Conservation (phyloP, 1,140 invertebrate species). For the Zaprionus taronus region DNA sequence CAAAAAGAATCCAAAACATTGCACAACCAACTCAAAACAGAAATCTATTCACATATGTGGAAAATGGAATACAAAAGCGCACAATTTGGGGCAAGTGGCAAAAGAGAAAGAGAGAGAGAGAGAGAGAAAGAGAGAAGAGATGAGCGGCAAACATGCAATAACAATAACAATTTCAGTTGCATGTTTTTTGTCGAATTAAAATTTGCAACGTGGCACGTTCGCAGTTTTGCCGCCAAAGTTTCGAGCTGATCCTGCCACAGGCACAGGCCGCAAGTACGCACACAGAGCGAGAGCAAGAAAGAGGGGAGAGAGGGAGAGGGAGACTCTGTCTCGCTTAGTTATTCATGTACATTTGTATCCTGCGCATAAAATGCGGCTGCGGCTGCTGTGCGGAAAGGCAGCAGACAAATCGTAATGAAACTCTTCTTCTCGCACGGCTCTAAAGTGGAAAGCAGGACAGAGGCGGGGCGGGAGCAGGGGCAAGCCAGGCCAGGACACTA, state of each 20-base stretch:
- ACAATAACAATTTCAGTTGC: constrained; percentile 78
- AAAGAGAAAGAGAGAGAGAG: not conserved
- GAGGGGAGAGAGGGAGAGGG: not conserved
- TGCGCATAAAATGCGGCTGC: constrained; percentile 83
- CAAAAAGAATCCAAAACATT: not conserved
- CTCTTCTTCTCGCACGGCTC: constrained; percentile 52
- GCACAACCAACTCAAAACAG: not conserved
- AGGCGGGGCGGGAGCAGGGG: not conserved
- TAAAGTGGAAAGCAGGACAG: not conserved
- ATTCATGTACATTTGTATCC: constrained; percentile 83
- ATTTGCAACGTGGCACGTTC: constrained; percentile 80
- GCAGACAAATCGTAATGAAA: constrained; percentile 83
- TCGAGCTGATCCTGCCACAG: constrained; percentile 58
- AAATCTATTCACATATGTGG: constrained; percentile 1
- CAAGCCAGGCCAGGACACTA: constrained; percentile 67
- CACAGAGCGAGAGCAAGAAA: not conserved
- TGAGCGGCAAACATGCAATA: constrained; percentile 60
- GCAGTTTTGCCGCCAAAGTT: constrained; percentile 64
- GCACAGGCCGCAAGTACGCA: constrained; percentile 28
- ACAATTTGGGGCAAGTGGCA: constrained; percentile 52
- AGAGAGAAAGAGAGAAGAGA: not conserved
- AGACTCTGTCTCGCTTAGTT: constrained; percentile 62
- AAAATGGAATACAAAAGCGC: constrained; percentile 8
- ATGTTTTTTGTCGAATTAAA: constrained; percentile 83
- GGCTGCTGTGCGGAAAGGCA: constrained; percentile 83